Conservation (phyloP, 2,888 invertebrate species). For the Nephrotoma flavescens region DNA sequence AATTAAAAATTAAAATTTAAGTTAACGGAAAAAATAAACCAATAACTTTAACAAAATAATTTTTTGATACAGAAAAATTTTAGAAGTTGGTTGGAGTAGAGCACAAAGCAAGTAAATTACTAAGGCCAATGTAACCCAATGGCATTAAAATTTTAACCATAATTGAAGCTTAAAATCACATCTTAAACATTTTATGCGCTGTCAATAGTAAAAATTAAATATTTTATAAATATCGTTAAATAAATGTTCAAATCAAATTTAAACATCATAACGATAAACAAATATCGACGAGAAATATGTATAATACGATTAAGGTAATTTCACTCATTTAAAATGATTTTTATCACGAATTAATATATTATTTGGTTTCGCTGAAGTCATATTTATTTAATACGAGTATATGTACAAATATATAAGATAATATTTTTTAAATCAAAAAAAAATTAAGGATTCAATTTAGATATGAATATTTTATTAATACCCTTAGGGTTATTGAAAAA, state of each 20-base stretch:
- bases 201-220: background rate
- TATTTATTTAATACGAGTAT: background rate
- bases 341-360: background rate
- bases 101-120: background rate
- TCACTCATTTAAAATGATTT: background rate
- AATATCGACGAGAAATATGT: background rate
- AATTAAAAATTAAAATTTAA: background rate
- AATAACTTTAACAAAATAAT: background rate
- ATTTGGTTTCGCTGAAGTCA: background rate
- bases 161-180: too few species aligned
- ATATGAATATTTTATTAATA: background rate
- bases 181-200: background rate
- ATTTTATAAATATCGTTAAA: background rate
- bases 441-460: background rate
- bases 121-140: background rate
- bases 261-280: background rate
- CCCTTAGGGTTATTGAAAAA: background rate
- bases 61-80: too few species aligned
- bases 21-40: background rate
- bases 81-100: too few species aligned
- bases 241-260: background rate
- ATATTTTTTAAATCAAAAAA: background rate
- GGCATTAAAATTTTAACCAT: background rate
- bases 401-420: background rate
- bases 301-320: background rate